phyloP scores from a whole-genome alignment of 35 echinoderm and acorn worm species.

The Heliocidaris tuberculata region DNA sequence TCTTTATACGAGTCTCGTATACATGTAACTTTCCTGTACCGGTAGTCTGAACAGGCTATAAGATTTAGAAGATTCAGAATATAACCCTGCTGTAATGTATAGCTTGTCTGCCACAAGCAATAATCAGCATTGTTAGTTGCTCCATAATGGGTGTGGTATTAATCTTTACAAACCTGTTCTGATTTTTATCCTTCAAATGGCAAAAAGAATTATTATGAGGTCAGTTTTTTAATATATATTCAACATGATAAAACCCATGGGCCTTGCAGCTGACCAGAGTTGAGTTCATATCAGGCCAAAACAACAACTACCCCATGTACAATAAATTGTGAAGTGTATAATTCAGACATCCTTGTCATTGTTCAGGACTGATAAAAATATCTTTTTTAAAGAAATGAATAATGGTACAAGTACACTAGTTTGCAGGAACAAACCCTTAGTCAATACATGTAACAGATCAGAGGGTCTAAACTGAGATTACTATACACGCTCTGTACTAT shows the following conservation, averaged over 20 bases:
- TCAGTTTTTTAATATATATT: not conserved
- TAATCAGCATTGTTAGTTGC: not conserved
- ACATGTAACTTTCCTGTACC: too few species aligned
- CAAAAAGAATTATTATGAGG: not conserved
- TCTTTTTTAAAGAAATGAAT: too few species aligned
- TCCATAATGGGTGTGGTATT: not conserved
- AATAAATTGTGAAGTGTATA: too few species aligned
- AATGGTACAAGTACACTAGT: too few species aligned
- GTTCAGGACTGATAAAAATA: too few species aligned
- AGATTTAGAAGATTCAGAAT: not conserved
- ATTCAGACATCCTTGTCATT: too few species aligned
- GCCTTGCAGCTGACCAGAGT: not conserved
- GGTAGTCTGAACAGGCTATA: too few species aligned
- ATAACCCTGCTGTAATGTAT: not conserved
- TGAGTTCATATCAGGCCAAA: not conserved
- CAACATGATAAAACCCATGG: not conserved
- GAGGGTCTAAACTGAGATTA: too few species aligned
- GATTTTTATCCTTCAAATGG: not conserved
- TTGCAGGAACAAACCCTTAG: too few species aligned
- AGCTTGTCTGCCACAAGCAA: not conserved
- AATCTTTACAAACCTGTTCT: not conserved
- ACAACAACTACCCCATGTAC: not conserved
- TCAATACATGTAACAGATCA: too few species aligned
- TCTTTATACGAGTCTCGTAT: too few species aligned
- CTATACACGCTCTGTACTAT: too few species aligned